A percentile compares a stretch with the other conserved stretches of the same genome.
Conservation (phyloP, 2,797 vertebrate species). For the Rhinophrynus dorsalis region DNA sequence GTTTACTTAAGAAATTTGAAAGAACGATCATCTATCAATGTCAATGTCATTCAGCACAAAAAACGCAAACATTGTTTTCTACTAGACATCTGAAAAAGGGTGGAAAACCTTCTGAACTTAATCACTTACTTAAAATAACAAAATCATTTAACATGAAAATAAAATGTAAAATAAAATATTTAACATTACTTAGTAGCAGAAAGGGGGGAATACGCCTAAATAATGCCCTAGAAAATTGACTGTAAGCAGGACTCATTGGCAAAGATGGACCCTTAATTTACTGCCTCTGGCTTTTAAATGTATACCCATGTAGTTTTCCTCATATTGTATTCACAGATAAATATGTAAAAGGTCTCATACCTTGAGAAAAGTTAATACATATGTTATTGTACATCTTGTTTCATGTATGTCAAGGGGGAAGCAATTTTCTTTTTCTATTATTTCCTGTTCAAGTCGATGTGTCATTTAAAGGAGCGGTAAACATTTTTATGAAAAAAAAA, state of each 20-base stretch:
- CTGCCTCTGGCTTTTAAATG: too few relatives aligned
- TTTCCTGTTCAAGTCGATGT: too few relatives aligned
- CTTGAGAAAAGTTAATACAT: too few relatives aligned
- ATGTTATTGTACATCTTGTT: too few relatives aligned
- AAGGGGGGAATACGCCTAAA: constrained; percentile 15
- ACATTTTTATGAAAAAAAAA: too few relatives aligned
- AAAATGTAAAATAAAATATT: constrained; percentile 21
- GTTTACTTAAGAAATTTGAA: constrained; percentile 6
- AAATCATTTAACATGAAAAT: constrained; percentile 13
- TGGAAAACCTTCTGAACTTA: constrained; percentile 2
- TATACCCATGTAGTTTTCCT: too few relatives aligned
- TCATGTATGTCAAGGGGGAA: too few relatives aligned
- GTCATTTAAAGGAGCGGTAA: too few relatives aligned
- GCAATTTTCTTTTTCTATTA: too few relatives aligned
- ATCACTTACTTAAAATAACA: constrained; percentile 9
- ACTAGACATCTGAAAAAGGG: neutral
- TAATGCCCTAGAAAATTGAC: neutral
- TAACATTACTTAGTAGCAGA: constrained; percentile 22
- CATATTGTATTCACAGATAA: too few relatives aligned
- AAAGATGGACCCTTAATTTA: neutral
- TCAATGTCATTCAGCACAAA: constrained; percentile 24
- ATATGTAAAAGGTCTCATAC: too few relatives aligned
- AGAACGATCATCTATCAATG: constrained; percentile 28
- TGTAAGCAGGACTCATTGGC: neutral
- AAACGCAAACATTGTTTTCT: constrained; percentile 27